Evolutionary conservation across 2,113 vertebrate species (phyloP), one percentile per base, ranked within the genome.

Genomic region (Siniperca knerii): DNA sequence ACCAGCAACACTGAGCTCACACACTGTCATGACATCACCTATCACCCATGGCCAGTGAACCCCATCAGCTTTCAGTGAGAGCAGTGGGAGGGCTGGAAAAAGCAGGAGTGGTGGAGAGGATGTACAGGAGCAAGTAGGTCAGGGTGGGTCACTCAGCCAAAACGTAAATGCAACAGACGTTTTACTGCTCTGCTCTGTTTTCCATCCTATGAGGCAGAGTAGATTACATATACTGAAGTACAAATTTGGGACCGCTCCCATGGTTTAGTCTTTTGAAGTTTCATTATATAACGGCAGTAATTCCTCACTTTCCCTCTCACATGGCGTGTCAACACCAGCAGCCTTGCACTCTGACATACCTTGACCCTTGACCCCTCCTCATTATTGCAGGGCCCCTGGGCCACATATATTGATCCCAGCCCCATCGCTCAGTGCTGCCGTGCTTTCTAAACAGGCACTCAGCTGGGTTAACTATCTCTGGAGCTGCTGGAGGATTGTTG

Each of bases 341-440:
- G 81, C 67, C 79, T 82, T 82, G 71, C 21, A 55, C 69, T 70
- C 48, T 69, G 78, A 90, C 84, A 62, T 84, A 82, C 65, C 44
- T 76, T 82, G 62, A 93, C 88, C 91, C 54, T 23, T 91, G 83
- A 90, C 89, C 89, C 67, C 50, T 71, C 20, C 79, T 90, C 76
- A 85, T 90, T 83, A 87, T 66, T 75, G 69, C 77, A 75, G 35
- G 4, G 79, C 88, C 85, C 81, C 81, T 0, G 25, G 90, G 87
- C 82, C 80, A 83, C 86, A 77, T 79, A 1, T 57, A 92, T 93
- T 12, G 86, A 92, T 89, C 86, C 52, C 81, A 66, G 50, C 73
- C 44, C 23, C 57, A 77, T 82, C 12, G 20, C 29, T 78, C 84
- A 57, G 78, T 8, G 12, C 73, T 76, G 82, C 70, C 0, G 0